phyloP scores from a whole-genome alignment of 2,797 vertebrate genomes.

The Coranthus polyacanthus region DNA sequence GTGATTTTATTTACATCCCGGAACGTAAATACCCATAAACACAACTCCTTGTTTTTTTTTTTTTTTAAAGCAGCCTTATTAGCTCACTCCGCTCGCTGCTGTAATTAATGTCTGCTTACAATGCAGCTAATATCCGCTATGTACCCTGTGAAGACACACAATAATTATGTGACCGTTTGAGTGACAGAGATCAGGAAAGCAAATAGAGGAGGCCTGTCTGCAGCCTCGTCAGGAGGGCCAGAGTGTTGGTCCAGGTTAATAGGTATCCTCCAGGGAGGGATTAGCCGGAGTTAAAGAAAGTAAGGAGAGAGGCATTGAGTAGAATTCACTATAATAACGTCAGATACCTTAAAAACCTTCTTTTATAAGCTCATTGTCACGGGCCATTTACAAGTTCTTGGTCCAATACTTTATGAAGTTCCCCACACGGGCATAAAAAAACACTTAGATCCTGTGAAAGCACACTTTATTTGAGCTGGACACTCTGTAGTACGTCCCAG shows the following conservation, averaged over 20 bases:
- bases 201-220: constrained; percentile 56
- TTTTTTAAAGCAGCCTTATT: constrained; percentile 63
- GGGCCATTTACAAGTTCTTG: constrained; percentile 60
- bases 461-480: constrained; percentile 69
- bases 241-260: constrained; percentile 72
- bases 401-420: constrained; percentile 62
- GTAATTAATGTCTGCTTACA: constrained; percentile 77
- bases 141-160: constrained; percentile 63
- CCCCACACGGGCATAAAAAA: constrained; percentile 56
- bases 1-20: constrained; percentile 71
- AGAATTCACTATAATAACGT: constrained; percentile 56
- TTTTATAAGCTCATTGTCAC: constrained; percentile 56
- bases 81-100: constrained; percentile 51
- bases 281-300: constrained; percentile 60
- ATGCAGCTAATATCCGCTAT: constrained; percentile 58
- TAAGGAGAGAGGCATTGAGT: constrained; percentile 46
- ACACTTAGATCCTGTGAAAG: constrained; percentile 53
- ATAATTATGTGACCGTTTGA: constrained; percentile 68
- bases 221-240: constrained; percentile 39
- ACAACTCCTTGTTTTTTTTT: constrained; percentile 51
- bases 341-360: constrained; percentile 52
- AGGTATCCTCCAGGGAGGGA: constrained; percentile 63
- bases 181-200: constrained; percentile 72
- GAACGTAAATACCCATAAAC: constrained; percentile 56
- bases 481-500: constrained; percentile 58